Evolutionary conservation across 1,140 invertebrate species (phyloP), one percentile per base, ranked within the genome.

Genomic region (Bombus polaris): DNA sequence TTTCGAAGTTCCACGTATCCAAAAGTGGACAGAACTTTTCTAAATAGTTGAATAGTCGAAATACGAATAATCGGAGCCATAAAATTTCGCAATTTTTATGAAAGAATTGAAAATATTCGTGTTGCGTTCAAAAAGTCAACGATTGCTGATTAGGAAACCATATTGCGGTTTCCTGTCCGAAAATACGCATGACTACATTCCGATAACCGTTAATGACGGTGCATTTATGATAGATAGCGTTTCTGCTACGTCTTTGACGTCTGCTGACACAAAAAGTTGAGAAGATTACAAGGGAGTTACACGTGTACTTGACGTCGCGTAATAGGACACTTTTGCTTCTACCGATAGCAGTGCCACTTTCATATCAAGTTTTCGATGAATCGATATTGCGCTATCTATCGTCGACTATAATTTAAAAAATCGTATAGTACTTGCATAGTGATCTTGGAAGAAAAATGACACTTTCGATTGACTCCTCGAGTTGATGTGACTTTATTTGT

Each of bases 261-360:
- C 42, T 74, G 85, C 80, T 83, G 80, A 89, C 81, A 75, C 47
- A 13, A 88, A 89, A 83, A 83, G 35, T 47, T 70, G 72, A 89
- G 84, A 83, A 83, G 84, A 70, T 77, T 89, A 87, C 81, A 70
- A 85, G 88, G 81, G 89, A 89, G 85, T 89, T 87, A 89, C 85
- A 89, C 88, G 88, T 89, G 81, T 89, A 82, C 59, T 89, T 77
- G 85, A 89, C 88, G 57, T n/a, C 77, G 88, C 85, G 88, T 87
- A 89, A 89, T 87, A 57, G 37, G 73, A 89, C 32, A 42, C 70
- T 65, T 37, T 44, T 65, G 35, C 47, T 79, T 74, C 68, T 57
- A 25, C 32, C 9, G 59, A 74, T 78, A 65, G 76, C 65, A 37
- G 76, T 65, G 65, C 57, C 75, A 83, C 47, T 37, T 53, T 53